Percentiles rank a stretch among this genome's conserved stretches.
Conservation (phyloP, 1,140 invertebrate species). For the Drosophila sucinea region DNA sequence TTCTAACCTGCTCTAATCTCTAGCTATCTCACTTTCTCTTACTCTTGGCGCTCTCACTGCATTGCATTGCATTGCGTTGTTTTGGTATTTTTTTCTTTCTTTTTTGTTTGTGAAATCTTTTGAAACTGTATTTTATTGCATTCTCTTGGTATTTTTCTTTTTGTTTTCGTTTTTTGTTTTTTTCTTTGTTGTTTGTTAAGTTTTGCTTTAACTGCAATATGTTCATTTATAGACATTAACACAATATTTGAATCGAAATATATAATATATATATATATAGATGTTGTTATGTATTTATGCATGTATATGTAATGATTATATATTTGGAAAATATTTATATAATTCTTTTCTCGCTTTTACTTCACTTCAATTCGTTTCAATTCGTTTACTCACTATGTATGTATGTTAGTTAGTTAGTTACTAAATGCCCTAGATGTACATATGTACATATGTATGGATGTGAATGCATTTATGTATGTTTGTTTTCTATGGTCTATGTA, state of each 20-base stretch:
- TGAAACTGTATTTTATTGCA: conserved; percentile 32
- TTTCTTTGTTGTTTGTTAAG: background rate
- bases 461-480: background rate
- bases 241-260: conserved; percentile 63
- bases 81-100: conserved; percentile 19
- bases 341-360: conserved; percentile 10
- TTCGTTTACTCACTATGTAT: conserved; percentile 16
- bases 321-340: conserved; percentile 28
- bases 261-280: conserved; percentile 35
- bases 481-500: background rate
- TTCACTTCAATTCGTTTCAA: conserved; percentile 18
- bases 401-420: conserved; percentile 19
- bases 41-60: conserved; percentile 33
- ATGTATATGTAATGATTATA: conserved; percentile 25
- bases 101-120: conserved; percentile 9
- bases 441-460: conserved; percentile 13
- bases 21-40: conserved; percentile 48
- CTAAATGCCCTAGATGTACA: conserved; percentile 23
- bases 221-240: conserved; percentile 57
- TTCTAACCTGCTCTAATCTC: conserved; percentile 51
- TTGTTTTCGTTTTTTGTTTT: conserved; percentile 23
- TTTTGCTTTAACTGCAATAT: conserved; percentile 29
- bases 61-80: conserved; percentile 53
- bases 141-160: conserved; percentile 11
- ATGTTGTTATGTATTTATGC: conserved; percentile 17